Evolutionary conservation across 1,140 invertebrate genomes (phyloP).

Genomic region (Helicoverpa zea): DNA sequence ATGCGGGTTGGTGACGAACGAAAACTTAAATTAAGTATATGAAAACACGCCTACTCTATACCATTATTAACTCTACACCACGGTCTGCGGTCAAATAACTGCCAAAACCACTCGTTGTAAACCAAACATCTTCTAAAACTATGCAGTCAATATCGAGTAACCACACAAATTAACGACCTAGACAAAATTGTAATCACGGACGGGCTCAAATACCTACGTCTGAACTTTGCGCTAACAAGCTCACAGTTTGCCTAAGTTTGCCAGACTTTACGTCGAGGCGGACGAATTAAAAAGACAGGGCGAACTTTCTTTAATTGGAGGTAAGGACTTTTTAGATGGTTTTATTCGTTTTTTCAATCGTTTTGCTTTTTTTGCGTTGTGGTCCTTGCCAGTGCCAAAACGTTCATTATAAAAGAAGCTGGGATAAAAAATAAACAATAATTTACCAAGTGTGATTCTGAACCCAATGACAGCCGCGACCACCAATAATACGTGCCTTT

Average conservation of each 20-base stretch:
- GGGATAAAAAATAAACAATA: too few species aligned
- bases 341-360: slow-evolving; percentile 19
- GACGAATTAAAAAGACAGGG: slow-evolving; percentile 45
- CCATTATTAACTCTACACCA: neutral
- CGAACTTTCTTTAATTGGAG: slow-evolving; percentile 41
- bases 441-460: too few species aligned
- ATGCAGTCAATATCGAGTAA: slow-evolving; percentile 31
- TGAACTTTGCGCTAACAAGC: slow-evolving; percentile 19
- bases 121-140: slow-evolving; percentile 13
- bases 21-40: too few species aligned
- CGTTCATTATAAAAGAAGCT: neutral
- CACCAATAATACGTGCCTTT: too few species aligned
- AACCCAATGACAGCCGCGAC: too few species aligned
- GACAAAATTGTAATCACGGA: slow-evolving; percentile 41
- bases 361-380: slow-evolving; percentile 2
- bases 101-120: neutral
- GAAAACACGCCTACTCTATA: neutral
- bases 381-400: neutral
- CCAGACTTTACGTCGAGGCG: slow-evolving; percentile 6
- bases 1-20: too few species aligned
- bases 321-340: slow-evolving; percentile 20
- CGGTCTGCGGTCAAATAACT: neutral
- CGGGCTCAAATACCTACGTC: slow-evolving; percentile 31
- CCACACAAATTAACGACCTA: slow-evolving; percentile 27
- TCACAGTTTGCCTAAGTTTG: slow-evolving; percentile 14